Evolutionary conservation across 2,797 vertebrate species (phyloP), one percentile per base, ranked within the genome.

Genomic region (Apodemus agrarius): DNA sequence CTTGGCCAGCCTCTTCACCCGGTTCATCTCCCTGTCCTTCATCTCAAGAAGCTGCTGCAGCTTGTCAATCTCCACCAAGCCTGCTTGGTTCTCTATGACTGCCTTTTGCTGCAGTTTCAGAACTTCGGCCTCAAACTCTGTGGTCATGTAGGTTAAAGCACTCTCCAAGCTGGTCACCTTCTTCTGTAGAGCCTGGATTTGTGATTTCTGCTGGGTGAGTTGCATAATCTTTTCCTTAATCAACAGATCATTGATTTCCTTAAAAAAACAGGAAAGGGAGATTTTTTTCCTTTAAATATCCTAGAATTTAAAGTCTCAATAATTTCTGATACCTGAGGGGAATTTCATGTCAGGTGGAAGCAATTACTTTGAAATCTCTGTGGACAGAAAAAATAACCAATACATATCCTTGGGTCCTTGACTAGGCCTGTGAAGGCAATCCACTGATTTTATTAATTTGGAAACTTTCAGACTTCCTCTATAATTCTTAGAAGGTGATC

Each of bases 11-110:
- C 97, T 98, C 98, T 99, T 99, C 46, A 99, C 96, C 52, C 98
- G 96, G 57, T 98, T 98, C 97, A 99, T 98, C 97, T 99, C 99
- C 89, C 61, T 98, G 87, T 99, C 99, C 79, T 99, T 99, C 98
- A 98, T 98, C 91, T 98, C 91, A n/a, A 99, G 98, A 63, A 99
- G 96, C 11, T 98, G 98, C 97, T 99, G 99, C 87, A 99, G 95
- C 85, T 99, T 99, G 89, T 98, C 97, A 40, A 99, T 85, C 97
- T 99, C 99, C 16, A 97, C 94, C 46, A 87, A 96, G 74, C 98
- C 97, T 10, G 98, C 98, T 92, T 98, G 98, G n/a, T 98, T 97
- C 92, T 97, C 96, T 92, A 98, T 89, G 80, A 97, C 67, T 31
- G 93, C 95, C 69, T 89, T 97, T 63, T 88, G 95, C 95, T 98